phyloP scores from a whole-genome alignment of 2,113 vertebrate genomes.

The Ageneiosus marmoratus region DNA sequence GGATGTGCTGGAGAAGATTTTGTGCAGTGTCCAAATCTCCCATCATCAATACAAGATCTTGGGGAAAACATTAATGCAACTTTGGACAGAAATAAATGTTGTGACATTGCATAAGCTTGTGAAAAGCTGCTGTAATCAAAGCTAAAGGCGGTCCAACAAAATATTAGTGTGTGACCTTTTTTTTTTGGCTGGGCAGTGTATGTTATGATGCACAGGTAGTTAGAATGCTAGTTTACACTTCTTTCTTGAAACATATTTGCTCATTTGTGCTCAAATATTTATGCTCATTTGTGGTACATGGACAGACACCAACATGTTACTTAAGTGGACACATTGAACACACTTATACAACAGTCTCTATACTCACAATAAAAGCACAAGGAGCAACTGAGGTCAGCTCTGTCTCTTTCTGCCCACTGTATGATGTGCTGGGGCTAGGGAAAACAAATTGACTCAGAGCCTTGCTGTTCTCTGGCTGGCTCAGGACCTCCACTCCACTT shows the following conservation, averaged over 20 bases:
- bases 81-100: too few species aligned
- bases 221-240: background rate
- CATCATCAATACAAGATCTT: too few species aligned
- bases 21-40: too few species aligned
- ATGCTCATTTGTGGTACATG: background rate
- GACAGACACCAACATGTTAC: background rate
- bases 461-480: slow-evolving; percentile 77
- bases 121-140: too few species aligned
- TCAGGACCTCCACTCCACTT: slow-evolving; percentile 72
- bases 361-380: slow-evolving; percentile 83
- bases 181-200: too few species aligned
- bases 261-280: background rate
- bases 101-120: too few species aligned
- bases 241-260: background rate
- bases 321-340: background rate
- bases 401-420: slow-evolving; percentile 80
- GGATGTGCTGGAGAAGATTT: too few species aligned
- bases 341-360: background rate
- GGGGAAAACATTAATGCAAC: too few species aligned
- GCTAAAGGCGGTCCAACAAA: too few species aligned
- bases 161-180: too few species aligned
- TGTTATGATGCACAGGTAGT: background rate
- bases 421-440: slow-evolving; percentile 74
- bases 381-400: slow-evolving; percentile 76
- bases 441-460: slow-evolving; percentile 81